Percentiles rank a stretch among this genome's conserved stretches.
phyloP scores from a whole-genome alignment of 2,797 vertebrate species.

The Apogon hyalosoma region DNA sequence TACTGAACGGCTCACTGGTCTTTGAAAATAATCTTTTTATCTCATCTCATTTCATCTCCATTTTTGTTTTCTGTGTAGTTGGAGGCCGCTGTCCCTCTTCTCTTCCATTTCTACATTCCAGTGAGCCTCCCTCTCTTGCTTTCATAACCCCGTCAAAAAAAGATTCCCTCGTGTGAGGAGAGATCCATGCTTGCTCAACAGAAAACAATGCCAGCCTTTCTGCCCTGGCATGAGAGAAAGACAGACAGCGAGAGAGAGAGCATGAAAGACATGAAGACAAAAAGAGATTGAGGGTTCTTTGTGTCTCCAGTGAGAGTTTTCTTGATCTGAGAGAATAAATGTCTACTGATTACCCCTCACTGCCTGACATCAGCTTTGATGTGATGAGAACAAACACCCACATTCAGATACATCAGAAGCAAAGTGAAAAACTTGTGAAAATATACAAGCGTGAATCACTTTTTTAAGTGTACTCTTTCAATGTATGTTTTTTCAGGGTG shows the following conservation, averaged over 20 bases:
- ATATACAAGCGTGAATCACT: no score
- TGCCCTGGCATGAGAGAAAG: conserved; percentile 50
- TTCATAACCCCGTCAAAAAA: conserved; percentile 44
- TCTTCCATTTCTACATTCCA: conserved; percentile 56
- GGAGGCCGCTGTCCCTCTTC: conserved; percentile 29
- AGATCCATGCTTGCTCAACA: conserved; percentile 32
- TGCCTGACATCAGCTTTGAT: conserved; percentile 31
- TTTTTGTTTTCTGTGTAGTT: no score
- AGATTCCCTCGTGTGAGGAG: conserved; percentile 57
- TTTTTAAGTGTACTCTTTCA: no score
- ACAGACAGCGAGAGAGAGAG: conserved; percentile 1
- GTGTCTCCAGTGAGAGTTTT: conserved; percentile 39
- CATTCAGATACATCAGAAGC: neutral
- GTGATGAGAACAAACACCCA: conserved; percentile 33
- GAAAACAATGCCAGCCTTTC: conserved; percentile 69
- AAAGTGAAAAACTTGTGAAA: no score
- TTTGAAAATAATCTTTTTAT: no score
- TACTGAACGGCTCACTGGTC: no score
- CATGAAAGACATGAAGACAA: neutral
- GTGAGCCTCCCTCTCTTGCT: conserved; percentile 30
- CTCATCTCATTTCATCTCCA: no score
- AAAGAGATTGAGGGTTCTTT: conserved; percentile 43
- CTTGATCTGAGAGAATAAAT: conserved; percentile 36
- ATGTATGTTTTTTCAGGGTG: no score
- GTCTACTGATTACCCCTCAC: neutral